Evolutionary conservation across 2,113 vertebrate genomes (phyloP).

Genomic region (Amphiprion ocellaris): DNA sequence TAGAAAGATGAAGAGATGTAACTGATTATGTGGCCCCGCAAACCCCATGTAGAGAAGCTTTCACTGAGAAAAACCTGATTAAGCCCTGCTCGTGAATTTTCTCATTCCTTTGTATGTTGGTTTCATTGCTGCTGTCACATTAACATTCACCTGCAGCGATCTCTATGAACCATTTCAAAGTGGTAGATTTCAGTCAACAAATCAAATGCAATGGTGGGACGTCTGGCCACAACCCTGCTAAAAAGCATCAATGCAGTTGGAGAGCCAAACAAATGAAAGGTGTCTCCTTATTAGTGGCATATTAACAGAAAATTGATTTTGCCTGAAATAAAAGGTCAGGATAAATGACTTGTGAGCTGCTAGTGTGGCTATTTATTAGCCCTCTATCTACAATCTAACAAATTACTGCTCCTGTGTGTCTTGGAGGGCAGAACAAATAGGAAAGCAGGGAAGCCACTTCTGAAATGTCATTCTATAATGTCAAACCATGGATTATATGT

Average conservation of each 20-base stretch:
- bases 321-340: constrained; percentile 85
- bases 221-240: constrained; percentile 36
- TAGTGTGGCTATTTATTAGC: constrained; percentile 77
- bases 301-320: constrained; percentile 84
- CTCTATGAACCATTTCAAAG: constrained; percentile 49
- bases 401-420: constrained; percentile 68
- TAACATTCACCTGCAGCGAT: constrained; percentile 36
- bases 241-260: constrained; percentile 62
- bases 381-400: constrained; percentile 77
- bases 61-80: background rate
- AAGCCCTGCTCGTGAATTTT: background rate
- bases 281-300: constrained; percentile 76
- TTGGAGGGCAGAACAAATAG: constrained; percentile 73
- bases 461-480: constrained; percentile 85
- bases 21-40: background rate
- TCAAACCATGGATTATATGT: constrained; percentile 82
- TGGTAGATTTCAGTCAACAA: constrained; percentile 61
- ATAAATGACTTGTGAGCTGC: constrained; percentile 81
- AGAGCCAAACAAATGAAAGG: constrained; percentile 74
- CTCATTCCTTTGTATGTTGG: constrained; percentile 22
- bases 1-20: background rate
- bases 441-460: constrained; percentile 61
- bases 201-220: constrained; percentile 36
- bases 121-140: constrained; percentile 20
- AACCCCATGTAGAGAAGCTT: background rate